A percentile compares a stretch with the other conserved stretches of the same genome.
These are phyloP conservation scores for Phrynocephalus guinanensis DNA, from an alignment of 2,797 vertebrate species.

Conservation along the genomic window DNA sequence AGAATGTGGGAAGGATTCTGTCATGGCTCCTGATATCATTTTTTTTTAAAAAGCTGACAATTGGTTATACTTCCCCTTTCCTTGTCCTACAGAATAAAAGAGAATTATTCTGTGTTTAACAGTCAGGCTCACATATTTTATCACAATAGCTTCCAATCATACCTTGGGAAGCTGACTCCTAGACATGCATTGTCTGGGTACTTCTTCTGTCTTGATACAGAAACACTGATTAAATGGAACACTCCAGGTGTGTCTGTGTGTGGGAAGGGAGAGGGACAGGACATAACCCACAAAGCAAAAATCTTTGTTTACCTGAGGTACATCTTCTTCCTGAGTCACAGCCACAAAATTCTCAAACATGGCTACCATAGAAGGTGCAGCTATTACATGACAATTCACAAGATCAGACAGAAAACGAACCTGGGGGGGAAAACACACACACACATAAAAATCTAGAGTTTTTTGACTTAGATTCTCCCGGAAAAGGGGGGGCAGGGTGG, in stretches of 20 bases:
- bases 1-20: neutral
- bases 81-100: neutral
- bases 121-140: neutral
- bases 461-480: neutral
- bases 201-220: neutral
- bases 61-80: neutral
- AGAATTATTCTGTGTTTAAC: neutral
- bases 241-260: neutral
- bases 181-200: no score
- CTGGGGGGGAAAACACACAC: slow-evolving; percentile 69
- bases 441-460: neutral
- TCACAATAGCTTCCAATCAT: neutral
- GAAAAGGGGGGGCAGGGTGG: neutral
- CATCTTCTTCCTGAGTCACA: slow-evolving; percentile 96
- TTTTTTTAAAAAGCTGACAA: neutral
- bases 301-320: slow-evolving; percentile 89
- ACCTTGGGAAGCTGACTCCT: neutral
- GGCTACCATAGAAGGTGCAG: slow-evolving; percentile 97
- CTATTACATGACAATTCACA: slow-evolving; percentile 98
- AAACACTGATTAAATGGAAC: neutral
- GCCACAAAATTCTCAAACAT: slow-evolving; percentile 99
- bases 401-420: slow-evolving; percentile 95
- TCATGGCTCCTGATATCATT: neutral
- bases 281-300: neutral
- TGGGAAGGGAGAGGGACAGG: neutral